phyloP scores from a whole-genome alignment of 2,888 invertebrate species.

The Ormyrus rosae region DNA sequence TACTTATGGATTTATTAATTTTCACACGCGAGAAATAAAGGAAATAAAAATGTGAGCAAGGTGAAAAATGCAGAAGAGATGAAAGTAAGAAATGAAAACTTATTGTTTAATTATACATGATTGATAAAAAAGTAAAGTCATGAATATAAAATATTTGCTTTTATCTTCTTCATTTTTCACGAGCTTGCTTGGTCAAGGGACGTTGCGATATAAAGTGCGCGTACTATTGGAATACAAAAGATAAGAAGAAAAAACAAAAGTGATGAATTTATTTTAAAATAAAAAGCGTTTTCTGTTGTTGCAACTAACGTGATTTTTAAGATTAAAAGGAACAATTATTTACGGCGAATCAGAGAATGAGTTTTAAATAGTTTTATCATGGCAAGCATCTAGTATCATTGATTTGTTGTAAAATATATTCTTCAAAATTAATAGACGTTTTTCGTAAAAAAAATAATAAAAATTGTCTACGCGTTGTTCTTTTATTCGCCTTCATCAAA shows the following conservation, averaged over 20 bases:
- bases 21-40: slow-evolving; percentile 23
- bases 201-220: slow-evolving; percentile 30
- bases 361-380: slow-evolving; percentile 39
- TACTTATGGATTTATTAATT: slow-evolving; percentile 55
- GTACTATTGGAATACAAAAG: slow-evolving; percentile 21
- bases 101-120: slow-evolving; percentile 18
- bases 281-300: slow-evolving; percentile 50
- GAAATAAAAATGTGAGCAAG: background rate
- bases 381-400: slow-evolving; percentile 30
- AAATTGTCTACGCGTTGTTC: slow-evolving; percentile 35
- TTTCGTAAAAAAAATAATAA: slow-evolving; percentile 41
- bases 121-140: slow-evolving; percentile 14
- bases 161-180: background rate
- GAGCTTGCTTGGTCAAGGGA: background rate
- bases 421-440: slow-evolving; percentile 49
- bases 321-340: slow-evolving; percentile 18
- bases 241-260: slow-evolving; percentile 22
- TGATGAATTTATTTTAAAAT: slow-evolving; percentile 38
- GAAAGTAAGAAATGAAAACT: background rate
- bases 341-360: slow-evolving; percentile 52
- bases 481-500: slow-evolving; percentile 51
- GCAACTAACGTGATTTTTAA: slow-evolving; percentile 47
- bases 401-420: slow-evolving; percentile 53
- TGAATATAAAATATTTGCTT: background rate
- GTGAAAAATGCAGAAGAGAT: slow-evolving; percentile 12